These are phyloP conservation scores for Eumaeus atala DNA, from an alignment of 1,140 invertebrate species.

Conservation along the genomic window DNA sequence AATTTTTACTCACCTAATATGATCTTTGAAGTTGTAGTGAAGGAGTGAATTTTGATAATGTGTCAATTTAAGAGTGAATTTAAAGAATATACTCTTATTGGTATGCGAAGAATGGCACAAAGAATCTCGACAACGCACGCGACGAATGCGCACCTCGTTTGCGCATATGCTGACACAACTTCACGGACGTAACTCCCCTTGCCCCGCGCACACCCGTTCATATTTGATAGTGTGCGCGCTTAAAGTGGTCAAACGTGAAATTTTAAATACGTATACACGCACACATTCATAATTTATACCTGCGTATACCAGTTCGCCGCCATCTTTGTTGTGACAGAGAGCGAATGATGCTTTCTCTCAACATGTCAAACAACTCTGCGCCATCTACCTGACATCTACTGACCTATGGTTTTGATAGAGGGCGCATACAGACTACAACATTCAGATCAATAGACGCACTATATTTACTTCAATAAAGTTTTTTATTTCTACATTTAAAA, in stretches of 20 bases:
- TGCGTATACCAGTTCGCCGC: constrained; percentile 61
- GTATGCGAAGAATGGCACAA: constrained; percentile 95
- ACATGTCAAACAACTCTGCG: constrained; percentile 29
- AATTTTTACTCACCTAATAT: constrained; percentile 79
- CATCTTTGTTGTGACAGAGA: constrained; percentile 63
- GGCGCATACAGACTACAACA: background rate
- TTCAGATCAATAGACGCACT: background rate
- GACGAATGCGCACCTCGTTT: constrained; percentile 85
- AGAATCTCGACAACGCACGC: constrained; percentile 94
- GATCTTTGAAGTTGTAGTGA: constrained; percentile 76
- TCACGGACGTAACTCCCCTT: constrained; percentile 75
- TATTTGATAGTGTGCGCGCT: constrained; percentile 44
- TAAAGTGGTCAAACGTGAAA: constrained; percentile 73
- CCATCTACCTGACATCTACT: constrained; percentile 33
- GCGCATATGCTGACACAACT: constrained; percentile 84
- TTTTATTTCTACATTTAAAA: too few relatives aligned
- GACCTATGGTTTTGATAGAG: background rate
- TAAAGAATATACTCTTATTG: constrained; percentile 88
- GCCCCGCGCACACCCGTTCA: constrained; percentile 64
- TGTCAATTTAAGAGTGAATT: constrained; percentile 77
- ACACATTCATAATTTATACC: constrained; percentile 56
- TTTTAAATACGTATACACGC: constrained; percentile 60
- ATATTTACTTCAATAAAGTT: background rate
- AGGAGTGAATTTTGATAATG: constrained; percentile 79
- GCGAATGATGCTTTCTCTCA: constrained; percentile 35